phyloP scores from a whole-genome alignment of 2,113 vertebrate genomes.

The Mormyrus iriodes region DNA sequence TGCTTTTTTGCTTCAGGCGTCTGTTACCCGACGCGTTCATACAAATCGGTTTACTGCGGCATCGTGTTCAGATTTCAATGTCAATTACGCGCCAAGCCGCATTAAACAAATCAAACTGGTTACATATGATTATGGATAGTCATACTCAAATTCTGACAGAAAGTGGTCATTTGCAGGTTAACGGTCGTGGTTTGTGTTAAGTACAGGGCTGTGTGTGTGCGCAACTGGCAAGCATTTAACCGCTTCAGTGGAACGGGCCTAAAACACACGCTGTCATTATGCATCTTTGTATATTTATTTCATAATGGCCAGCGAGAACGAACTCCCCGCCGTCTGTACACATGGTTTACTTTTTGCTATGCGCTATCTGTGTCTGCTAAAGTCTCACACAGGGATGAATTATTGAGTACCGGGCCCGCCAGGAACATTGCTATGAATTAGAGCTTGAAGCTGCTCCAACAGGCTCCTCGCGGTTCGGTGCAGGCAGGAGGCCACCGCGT shows the following conservation, averaged over 20 bases:
- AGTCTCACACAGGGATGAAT: slow-evolving; percentile 23
- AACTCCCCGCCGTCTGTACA: slow-evolving; percentile 7
- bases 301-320: slow-evolving; percentile 16
- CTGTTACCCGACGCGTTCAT: background rate
- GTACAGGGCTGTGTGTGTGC: slow-evolving; percentile 1
- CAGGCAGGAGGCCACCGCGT: slow-evolving; percentile 26
- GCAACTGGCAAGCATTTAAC: background rate
- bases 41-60: background rate
- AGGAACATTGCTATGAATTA: slow-evolving; percentile 31
- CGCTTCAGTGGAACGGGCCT: background rate
- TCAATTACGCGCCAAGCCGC: background rate
- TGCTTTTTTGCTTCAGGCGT: background rate
- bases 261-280: slow-evolving; percentile 14
- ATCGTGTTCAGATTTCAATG: background rate
- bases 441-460: slow-evolving; percentile 38
- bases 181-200: background rate
- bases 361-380: slow-evolving; percentile 19
- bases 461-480: slow-evolving; percentile 31
- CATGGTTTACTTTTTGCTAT: slow-evolving; percentile 16
- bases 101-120: slow-evolving; percentile 7
- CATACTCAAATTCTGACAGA: background rate
- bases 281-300: slow-evolving; percentile 19
- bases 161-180: slow-evolving; percentile 8
- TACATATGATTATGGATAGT: slow-evolving; percentile 1
- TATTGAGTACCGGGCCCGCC: slow-evolving; percentile 25